These are phyloP conservation scores for Prenolepis imparis DNA, from an alignment of 2,888 invertebrate genomes.

Conservation along the genomic window DNA sequence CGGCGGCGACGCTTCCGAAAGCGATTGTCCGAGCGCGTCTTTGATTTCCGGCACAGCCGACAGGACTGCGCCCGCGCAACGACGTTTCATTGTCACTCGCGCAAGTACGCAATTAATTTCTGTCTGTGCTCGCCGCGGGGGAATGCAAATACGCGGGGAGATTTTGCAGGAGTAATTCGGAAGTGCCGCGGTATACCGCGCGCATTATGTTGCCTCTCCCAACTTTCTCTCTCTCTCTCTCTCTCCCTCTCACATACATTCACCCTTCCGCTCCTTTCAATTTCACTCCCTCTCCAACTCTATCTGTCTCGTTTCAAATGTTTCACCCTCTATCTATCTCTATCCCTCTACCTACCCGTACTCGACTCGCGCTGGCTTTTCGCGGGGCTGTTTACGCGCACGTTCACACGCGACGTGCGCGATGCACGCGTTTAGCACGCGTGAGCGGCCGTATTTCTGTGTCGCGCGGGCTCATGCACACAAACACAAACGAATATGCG, in stretches of 20 bases:
- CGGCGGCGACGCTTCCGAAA: constrained; percentile 57
- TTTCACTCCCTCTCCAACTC: background rate
- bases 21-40: constrained; percentile 77
- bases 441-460: constrained; percentile 61
- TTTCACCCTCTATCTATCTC: background rate
- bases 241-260: constrained; percentile 11
- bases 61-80: constrained; percentile 70
- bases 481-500: constrained; percentile 8
- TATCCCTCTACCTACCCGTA: background rate
- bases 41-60: constrained; percentile 75
- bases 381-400: constrained; percentile 69
- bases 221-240: constrained; percentile 46
- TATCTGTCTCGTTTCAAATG: constrained; percentile 21
- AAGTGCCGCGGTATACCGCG: constrained; percentile 83
- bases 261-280: background rate
- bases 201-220: constrained; percentile 82
- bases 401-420: constrained; percentile 51
- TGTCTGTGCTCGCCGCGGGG: constrained; percentile 79
- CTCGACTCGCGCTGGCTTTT: constrained; percentile 66
- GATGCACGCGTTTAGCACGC: constrained; percentile 61
- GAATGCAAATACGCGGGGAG: constrained; percentile 82
- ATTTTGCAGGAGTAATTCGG: constrained; percentile 83
- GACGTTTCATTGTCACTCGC: constrained; percentile 80
- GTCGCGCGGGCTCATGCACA: constrained; percentile 39
- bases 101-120: constrained; percentile 85